These are phyloP conservation scores for Crocodylus rhombifer DNA, from an alignment of 2,797 vertebrate genomes.

Conservation along the genomic window DNA sequence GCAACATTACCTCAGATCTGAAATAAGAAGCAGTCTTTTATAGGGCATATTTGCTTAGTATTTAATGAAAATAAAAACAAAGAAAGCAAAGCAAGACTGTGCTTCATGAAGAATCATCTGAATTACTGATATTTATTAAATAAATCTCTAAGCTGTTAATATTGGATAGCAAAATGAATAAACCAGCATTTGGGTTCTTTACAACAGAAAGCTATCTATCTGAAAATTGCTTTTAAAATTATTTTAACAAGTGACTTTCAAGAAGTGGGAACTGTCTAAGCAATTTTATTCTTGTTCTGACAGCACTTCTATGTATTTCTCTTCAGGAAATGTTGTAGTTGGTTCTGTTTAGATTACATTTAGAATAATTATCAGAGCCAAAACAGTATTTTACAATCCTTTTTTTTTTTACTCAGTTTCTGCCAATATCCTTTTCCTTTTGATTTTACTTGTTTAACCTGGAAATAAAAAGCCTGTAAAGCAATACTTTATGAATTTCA, in stretches of 20 bases:
- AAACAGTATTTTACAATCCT: constrained; percentile 47
- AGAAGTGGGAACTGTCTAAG: constrained; percentile 15
- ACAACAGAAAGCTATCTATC: constrained; percentile 56
- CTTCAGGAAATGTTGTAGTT: neutral
- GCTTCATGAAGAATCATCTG: constrained; percentile 42
- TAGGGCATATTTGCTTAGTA: constrained; percentile 20
- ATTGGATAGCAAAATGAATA: constrained; percentile 48
- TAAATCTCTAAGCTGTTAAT: constrained; percentile 43
- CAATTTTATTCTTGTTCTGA: constrained; percentile 38
- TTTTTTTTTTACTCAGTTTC: constrained; percentile 40
- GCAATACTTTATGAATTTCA: constrained; percentile 4
- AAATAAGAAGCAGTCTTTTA: neutral
- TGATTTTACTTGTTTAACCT: constrained; percentile 30
- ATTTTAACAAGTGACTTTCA: constrained; percentile 44
- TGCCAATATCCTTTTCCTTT: neutral
- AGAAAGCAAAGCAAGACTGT: constrained; percentile 20
- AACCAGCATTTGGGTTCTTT: constrained; percentile 49
- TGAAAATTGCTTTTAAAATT: constrained; percentile 71
- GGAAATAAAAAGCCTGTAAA: constrained; percentile 33
- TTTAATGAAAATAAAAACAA: constrained; percentile 23
- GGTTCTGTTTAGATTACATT: constrained; percentile 26
- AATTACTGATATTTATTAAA: constrained; percentile 40
- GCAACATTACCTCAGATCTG: constrained; percentile 32
- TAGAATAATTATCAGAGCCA: constrained; percentile 46
- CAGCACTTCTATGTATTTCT: constrained; percentile 21